phyloP scores from a whole-genome alignment of 1,140 invertebrate species.

The Meloidogyne floridensis region DNA sequence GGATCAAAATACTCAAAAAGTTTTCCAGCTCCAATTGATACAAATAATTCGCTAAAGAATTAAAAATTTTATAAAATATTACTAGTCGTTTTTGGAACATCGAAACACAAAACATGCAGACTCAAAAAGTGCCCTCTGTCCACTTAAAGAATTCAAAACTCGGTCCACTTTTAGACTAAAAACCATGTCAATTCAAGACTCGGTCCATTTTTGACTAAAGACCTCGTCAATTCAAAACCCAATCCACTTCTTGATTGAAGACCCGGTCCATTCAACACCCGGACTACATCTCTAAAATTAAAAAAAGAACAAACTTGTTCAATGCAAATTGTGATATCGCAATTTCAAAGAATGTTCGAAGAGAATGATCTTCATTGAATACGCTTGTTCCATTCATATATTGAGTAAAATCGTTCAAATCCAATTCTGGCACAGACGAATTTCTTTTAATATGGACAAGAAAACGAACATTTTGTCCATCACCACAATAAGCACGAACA shows the following conservation, averaged over 20 bases:
- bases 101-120: too few relatives aligned
- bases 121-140: too few relatives aligned
- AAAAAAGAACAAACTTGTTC: constrained; percentile 36
- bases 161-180: too few relatives aligned
- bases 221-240: too few relatives aligned
- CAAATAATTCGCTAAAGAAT: constrained; percentile 33
- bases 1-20: constrained; percentile 26
- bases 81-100: neutral
- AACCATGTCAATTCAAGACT: too few relatives aligned
- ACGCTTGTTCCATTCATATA: constrained; percentile 33
- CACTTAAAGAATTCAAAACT: too few relatives aligned
- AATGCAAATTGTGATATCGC: constrained; percentile 38
- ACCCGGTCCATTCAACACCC: too few relatives aligned
- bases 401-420: constrained; percentile 35
- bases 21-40: constrained; percentile 37
- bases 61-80: neutral
- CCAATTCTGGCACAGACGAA: constrained; percentile 12
- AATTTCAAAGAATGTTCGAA: constrained; percentile 41
- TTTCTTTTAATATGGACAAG: constrained; percentile 14
- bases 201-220: too few relatives aligned
- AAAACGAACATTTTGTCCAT: constrained; percentile 31
- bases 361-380: constrained; percentile 38
- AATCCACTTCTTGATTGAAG: too few relatives aligned
- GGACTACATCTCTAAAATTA: too few relatives aligned
- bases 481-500: constrained; percentile 36